phyloP scores from a whole-genome alignment of 2,888 invertebrate genomes.

The Ischnus inquisitorius region DNA sequence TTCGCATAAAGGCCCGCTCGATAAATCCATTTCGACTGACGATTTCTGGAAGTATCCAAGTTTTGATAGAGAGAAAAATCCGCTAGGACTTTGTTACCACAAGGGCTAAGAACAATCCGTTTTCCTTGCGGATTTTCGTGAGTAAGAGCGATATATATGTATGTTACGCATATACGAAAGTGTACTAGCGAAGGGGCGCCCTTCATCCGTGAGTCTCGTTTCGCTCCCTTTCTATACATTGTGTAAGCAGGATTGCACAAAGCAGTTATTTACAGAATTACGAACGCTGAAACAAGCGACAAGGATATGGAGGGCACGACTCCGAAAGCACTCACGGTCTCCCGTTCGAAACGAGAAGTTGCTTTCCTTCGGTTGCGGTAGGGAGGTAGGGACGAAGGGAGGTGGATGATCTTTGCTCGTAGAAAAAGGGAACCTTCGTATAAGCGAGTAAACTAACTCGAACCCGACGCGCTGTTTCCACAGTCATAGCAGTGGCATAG shows the following conservation, averaged over 20 bases:
- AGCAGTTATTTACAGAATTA: constrained; percentile 64
- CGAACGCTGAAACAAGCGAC: constrained; percentile 54
- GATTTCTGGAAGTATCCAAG: constrained; percentile 34
- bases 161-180: neutral
- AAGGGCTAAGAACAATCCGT: constrained; percentile 57
- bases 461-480: neutral
- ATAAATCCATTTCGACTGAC: constrained; percentile 27
- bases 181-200: constrained; percentile 6
- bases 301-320: constrained; percentile 30
- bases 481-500: neutral
- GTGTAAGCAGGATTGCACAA: constrained; percentile 23
- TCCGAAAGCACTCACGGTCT: constrained; percentile 59
- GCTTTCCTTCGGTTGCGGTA: constrained; percentile 13
- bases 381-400: neutral
- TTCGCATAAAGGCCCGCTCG: neutral
- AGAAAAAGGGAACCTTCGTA: constrained; percentile 1
- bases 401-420: constrained; percentile 20
- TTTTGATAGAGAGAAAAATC: constrained; percentile 46
- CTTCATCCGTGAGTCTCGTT: constrained; percentile 3
- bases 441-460: constrained; percentile 26
- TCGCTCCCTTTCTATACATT: constrained; percentile 11
- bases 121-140: constrained; percentile 59
- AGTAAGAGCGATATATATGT: constrained; percentile 10
- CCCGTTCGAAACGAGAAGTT: constrained; percentile 42
- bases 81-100: constrained; percentile 44